These are phyloP conservation scores for Drosophila suboccidentalis DNA, from an alignment of 2,888 invertebrate species.

Conservation along the genomic window DNA sequence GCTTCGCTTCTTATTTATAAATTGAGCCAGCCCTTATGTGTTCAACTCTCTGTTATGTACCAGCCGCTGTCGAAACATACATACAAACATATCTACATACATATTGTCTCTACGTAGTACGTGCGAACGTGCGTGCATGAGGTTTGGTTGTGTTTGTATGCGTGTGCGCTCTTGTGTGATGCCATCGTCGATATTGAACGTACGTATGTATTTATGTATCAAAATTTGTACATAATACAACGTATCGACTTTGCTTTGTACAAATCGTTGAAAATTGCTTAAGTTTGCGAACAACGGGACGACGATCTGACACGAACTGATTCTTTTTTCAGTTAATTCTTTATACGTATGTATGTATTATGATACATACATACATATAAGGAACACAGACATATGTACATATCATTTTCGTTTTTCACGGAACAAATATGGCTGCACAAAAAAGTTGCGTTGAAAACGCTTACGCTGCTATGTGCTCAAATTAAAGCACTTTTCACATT, in stretches of 20 bases:
- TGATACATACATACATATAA: slow-evolving; percentile 4
- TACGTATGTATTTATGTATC: slow-evolving; percentile 54
- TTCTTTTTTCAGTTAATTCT: slow-evolving; percentile 69
- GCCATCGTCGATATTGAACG: slow-evolving; percentile 80
- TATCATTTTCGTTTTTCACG: slow-evolving; percentile 75
- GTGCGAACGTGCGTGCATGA: slow-evolving; percentile 72
- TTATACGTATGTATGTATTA: slow-evolving; percentile 45
- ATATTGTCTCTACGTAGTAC: slow-evolving; percentile 65
- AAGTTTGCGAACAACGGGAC: slow-evolving; percentile 77
- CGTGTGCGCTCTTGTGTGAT: slow-evolving; percentile 71
- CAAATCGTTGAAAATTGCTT: slow-evolving; percentile 70
- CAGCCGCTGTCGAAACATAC: slow-evolving; percentile 59
- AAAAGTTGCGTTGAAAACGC: slow-evolving; percentile 61
- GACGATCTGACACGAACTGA: slow-evolving; percentile 75
- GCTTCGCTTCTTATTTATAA: slow-evolving; percentile 77
- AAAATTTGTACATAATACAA: slow-evolving; percentile 63
- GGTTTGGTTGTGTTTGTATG: slow-evolving; percentile 40
- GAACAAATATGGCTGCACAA: slow-evolving; percentile 73
- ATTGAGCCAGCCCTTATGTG: slow-evolving; percentile 81
- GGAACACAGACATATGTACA: slow-evolving; percentile 42
- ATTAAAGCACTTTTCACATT: slow-evolving; percentile 67
- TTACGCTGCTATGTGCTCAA: slow-evolving; percentile 55
- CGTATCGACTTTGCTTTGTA: slow-evolving; percentile 58
- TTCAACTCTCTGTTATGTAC: slow-evolving; percentile 74
- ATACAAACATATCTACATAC: slow-evolving; percentile 45